Percentiles rank a stretch among this genome's conserved stretches.
phyloP scores from a whole-genome alignment of 1,140 invertebrate genomes.

The Heterodera schachtii region DNA sequence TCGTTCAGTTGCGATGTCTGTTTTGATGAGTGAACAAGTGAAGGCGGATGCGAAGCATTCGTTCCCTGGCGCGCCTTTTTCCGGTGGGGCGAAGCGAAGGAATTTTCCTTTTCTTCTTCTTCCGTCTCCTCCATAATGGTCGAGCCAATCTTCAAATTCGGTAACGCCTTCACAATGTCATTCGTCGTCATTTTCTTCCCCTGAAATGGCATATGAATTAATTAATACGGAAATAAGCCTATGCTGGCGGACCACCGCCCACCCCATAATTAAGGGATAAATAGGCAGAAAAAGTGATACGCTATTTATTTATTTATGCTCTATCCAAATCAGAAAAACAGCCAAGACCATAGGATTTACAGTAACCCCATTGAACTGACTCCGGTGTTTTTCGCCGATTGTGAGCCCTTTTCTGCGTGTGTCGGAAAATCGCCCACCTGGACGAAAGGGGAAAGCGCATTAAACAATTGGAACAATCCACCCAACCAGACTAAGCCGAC shows the following conservation, averaged over 20 bases:
- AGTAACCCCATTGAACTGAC: neutral
- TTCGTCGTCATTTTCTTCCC: conserved; percentile 8
- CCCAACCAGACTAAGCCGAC: conserved; percentile 12
- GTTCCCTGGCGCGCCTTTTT: neutral
- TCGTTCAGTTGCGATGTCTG: neutral
- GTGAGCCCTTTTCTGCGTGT: neutral
- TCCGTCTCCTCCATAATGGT: conserved; percentile 26
- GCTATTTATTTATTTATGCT: no score
- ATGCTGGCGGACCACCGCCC: no score
- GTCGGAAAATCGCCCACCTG: neutral
- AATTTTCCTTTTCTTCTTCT: conserved; percentile 7
- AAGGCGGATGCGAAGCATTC: neutral
- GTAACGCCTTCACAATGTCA: conserved; percentile 15
- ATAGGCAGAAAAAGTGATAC: no score
- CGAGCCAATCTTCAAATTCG: conserved; percentile 10
- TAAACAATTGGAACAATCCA: neutral
- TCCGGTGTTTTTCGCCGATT: neutral
- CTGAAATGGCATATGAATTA: neutral
- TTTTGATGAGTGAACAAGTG: neutral
- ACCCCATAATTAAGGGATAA: no score
- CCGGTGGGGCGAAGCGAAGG: neutral
- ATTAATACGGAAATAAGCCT: neutral
- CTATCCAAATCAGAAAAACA: no score
- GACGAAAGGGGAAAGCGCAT: neutral
- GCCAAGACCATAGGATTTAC: no score